These are phyloP conservation scores for Nymphalis io DNA, from an alignment of 1,140 invertebrate species.

Conservation along the genomic window DNA sequence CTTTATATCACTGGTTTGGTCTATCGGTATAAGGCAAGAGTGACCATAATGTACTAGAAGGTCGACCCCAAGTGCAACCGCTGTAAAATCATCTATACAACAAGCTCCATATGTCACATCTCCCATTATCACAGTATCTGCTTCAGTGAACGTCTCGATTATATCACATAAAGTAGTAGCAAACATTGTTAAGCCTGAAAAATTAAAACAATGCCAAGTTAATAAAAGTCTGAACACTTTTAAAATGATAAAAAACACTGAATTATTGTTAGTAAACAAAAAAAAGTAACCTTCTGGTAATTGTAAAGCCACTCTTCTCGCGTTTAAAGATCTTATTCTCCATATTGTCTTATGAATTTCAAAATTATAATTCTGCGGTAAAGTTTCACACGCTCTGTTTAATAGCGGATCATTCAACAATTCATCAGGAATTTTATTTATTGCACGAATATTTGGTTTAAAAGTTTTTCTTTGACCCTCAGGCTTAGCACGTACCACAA, in stretches of 20 bases:
- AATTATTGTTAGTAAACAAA: slow-evolving; percentile 13
- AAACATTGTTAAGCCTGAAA: slow-evolving; percentile 89
- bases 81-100: slow-evolving; percentile 99
- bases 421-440: slow-evolving; percentile 92
- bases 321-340: slow-evolving; percentile 91
- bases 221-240: not conserved
- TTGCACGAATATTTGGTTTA: slow-evolving; percentile 84
- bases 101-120: slow-evolving; percentile 99
- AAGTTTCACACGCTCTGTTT: slow-evolving; percentile 85
- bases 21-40: slow-evolving; percentile 97
- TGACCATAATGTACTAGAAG: slow-evolving; percentile 99
- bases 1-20: slow-evolving; percentile 93
- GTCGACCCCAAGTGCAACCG: slow-evolving; percentile 93
- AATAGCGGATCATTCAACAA: slow-evolving; percentile 90
- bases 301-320: slow-evolving; percentile 96
- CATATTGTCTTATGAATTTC: slow-evolving; percentile 99
- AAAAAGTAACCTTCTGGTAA: slow-evolving; percentile 92
- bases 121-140: slow-evolving; percentile 98
- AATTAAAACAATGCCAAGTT: slow-evolving; percentile 4
- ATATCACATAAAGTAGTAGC: slow-evolving; percentile 97
- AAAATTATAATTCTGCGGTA: slow-evolving; percentile 99
- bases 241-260: not conserved
- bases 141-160: slow-evolving; percentile 94
- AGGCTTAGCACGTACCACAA: slow-evolving; percentile 88
- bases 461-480: slow-evolving; percentile 89